These are phyloP conservation scores for Xanthia togata DNA, from an alignment of 2,888 invertebrate species.

Conservation along the genomic window DNA sequence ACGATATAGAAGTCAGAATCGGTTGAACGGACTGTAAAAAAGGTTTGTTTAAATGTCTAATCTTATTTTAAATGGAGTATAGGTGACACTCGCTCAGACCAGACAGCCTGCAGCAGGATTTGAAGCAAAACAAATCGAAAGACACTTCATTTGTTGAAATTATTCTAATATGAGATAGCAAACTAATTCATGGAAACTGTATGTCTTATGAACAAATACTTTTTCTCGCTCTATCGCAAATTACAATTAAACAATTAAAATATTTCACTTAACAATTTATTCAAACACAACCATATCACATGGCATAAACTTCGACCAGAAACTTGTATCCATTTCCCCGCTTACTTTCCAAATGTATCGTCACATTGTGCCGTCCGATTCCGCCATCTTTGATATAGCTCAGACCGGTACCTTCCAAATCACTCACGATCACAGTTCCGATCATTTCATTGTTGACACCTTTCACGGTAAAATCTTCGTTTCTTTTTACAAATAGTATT, in stretches of 20 bases:
- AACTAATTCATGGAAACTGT: neutral
- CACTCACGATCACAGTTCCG: constrained; percentile 62
- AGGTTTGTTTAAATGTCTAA: too few relatives aligned
- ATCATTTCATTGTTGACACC: constrained; percentile 59
- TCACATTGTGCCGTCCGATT: constrained; percentile 64
- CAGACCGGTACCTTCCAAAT: constrained; percentile 65
- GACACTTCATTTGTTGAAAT: neutral
- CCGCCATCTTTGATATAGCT: constrained; percentile 70
- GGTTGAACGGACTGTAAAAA: too few relatives aligned
- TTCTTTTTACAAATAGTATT: constrained; percentile 57
- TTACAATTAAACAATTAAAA: constrained; percentile 11
- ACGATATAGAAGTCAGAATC: too few relatives aligned
- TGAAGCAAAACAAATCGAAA: neutral
- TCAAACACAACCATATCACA: constrained; percentile 24
- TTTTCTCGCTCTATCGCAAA: neutral
- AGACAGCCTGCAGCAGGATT: neutral
- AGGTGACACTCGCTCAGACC: neutral
- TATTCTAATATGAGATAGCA: neutral
- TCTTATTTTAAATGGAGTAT: too few relatives aligned
- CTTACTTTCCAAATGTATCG: constrained; percentile 66
- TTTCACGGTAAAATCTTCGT: constrained; percentile 58
- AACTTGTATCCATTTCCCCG: constrained; percentile 69
- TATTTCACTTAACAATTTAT: constrained; percentile 7
- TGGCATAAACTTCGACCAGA: constrained; percentile 69
- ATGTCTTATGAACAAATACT: too few relatives aligned